Base-by-base conservation (phyloP, 2,888 invertebrate genomes). In the Eretmocerus hayati region DNA sequence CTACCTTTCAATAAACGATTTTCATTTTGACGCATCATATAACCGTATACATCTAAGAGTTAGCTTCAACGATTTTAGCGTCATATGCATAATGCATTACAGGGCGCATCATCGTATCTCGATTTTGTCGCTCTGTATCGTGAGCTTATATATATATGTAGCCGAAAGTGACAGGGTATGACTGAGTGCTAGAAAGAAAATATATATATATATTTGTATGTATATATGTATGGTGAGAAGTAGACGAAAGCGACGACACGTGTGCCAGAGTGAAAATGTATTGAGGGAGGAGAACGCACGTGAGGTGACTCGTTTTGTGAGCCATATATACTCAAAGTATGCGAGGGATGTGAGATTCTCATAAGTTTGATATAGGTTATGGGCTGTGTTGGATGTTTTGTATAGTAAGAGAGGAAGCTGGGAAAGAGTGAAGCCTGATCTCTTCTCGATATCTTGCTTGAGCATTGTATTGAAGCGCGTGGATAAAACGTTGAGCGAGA, bases 231-330 rank as follows among this genome's bases (percentile, higher is more conserved):
- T n/a, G n/a, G n/a, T n/a, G n/a, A n/a, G 19, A 36, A 4, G 36
- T 19, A 18, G 26, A 60, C 59, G 61, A 62, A 60, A 61, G 61
- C 60, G 62, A 65, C 66, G 62, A 65, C 71, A 71, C 64, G 65
- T 71, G 71, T 63, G 69, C 65, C 64, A 69, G 71, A 71, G 71
- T 69, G 71, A 71, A 70, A 71, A 71, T 66, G 64, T 70, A 71
- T 69, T 59, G 63, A 62, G 56, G 51, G 54, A 4, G 21, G 33
- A 33, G 22, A n/a, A 42, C 54, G 59, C 62, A 62, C 67, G 67
- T 67, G 67, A 67, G 62, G 48, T 57, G 64, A 61, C 59, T 61
- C 54, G 40, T 45, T 53, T 61, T 58, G 52, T 57, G 46, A n/a
- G n/a, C n/a, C n/a, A n/a, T n/a, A n/a, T n/a, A n/a, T n/a, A n/a